These are phyloP conservation scores for Myathropa florea DNA, from an alignment of 2,888 invertebrate species.

Conservation along the genomic window DNA sequence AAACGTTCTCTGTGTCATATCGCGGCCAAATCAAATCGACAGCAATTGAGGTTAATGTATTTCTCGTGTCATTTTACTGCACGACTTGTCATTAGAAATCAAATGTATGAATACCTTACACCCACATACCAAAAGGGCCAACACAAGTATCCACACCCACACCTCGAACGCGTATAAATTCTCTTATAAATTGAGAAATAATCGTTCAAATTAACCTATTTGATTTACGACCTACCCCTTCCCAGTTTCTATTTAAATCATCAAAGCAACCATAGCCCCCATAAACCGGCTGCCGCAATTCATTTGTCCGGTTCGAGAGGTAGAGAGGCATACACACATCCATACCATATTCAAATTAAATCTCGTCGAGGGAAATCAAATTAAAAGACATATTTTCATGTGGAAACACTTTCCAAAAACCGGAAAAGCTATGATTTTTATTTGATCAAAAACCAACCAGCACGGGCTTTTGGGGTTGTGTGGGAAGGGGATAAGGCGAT, in stretches of 20 bases:
- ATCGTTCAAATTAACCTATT: conserved; percentile 1
- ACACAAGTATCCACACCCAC: neutral
- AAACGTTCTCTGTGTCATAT: neutral
- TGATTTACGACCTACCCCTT: conserved; percentile 11
- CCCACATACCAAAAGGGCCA: neutral
- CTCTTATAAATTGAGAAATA: neutral
- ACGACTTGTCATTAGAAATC: neutral
- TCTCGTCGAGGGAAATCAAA: conserved; percentile 6
- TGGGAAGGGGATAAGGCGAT: neutral
- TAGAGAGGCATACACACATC: neutral
- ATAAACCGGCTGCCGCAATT: neutral
- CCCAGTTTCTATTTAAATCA: conserved; percentile 5
- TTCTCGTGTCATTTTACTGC: neutral
- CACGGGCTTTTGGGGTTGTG: neutral
- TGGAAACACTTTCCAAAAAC: conserved; percentile 27
- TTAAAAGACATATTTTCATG: conserved; percentile 19
- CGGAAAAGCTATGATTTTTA: conserved; percentile 16
- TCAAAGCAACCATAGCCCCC: conserved; percentile 1
- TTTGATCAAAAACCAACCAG: conserved; percentile 3
- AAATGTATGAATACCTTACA: neutral
- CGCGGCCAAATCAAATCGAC: neutral
- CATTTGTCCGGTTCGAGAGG: neutral
- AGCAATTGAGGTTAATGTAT: neutral
- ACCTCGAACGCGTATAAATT: neutral
- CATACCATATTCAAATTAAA: conserved; percentile 2